Percentiles rank a stretch among this genome's conserved stretches.
These are phyloP conservation scores for Chiridota heheva DNA, from an alignment of 35 echinoderm and acorn worm genomes.

Conservation along the genomic window DNA sequence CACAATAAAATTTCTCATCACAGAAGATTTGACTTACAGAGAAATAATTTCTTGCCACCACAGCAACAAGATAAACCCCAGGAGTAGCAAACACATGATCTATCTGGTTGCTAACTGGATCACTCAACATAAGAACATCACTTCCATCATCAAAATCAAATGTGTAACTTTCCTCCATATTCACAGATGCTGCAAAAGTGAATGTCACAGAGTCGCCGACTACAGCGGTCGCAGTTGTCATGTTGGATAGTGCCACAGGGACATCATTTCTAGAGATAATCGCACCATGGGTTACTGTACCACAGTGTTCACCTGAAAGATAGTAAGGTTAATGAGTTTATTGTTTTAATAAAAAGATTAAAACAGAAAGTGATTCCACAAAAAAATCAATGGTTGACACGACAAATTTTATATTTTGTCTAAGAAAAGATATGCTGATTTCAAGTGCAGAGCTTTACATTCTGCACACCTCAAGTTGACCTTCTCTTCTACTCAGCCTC, in stretches of 20 bases:
- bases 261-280: slow-evolving; percentile 21
- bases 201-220: slow-evolving; percentile 23
- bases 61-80: slow-evolving; percentile 25
- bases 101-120: neutral
- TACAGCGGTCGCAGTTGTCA: slow-evolving; percentile 1
- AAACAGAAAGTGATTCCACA: neutral
- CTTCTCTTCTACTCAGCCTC: no score
- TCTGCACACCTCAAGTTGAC: no score
- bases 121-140: neutral
- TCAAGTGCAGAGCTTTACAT: no score
- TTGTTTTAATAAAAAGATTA: neutral
- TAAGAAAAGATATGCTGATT: neutral
- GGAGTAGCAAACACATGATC: slow-evolving; percentile 13
- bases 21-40: no score
- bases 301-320: slow-evolving; percentile 42
- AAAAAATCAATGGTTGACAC: neutral
- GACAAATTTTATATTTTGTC: neutral
- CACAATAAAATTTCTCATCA: neutral
- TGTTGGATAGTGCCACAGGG: neutral
- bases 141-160: slow-evolving; percentile 42
- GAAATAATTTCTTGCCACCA: slow-evolving; percentile 40
- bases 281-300: slow-evolving; percentile 35
- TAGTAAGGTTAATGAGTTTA: neutral
- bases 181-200: slow-evolving; percentile 1
- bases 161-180: slow-evolving; percentile 31